phyloP scores from a whole-genome alignment of 2,113 vertebrate species.

The Crotalus helleri region DNA sequence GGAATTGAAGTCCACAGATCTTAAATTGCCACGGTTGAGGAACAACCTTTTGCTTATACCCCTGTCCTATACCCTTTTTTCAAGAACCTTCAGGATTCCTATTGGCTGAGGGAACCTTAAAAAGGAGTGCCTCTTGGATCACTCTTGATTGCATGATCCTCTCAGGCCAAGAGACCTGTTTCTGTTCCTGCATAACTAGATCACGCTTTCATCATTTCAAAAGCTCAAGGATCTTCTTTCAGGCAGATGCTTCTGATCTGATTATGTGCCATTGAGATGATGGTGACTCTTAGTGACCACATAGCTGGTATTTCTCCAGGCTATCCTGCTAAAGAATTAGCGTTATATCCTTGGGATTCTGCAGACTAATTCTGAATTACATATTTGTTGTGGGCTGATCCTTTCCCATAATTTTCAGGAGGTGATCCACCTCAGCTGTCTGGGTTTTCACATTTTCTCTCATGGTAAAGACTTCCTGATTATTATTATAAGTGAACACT shows the following conservation, averaged over 20 bases:
- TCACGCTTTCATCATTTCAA: neutral
- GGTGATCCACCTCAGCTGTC: neutral
- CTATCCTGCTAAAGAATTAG: neutral
- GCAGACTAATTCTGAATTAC: neutral
- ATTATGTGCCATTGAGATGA: neutral
- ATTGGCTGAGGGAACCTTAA: neutral
- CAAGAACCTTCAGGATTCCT: neutral
- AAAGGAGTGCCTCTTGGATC: neutral
- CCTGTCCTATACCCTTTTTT: neutral
- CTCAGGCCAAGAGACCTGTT: neutral
- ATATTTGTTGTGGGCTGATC: neutral
- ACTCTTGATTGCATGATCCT: no score
- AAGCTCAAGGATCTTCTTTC: neutral
- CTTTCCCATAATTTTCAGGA: neutral
- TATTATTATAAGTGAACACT: neutral
- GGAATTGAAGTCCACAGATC: neutral
- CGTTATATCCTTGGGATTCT: neutral
- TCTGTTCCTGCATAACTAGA: neutral
- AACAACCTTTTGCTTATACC: neutral
- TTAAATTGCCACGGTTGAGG: neutral
- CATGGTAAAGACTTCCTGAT: neutral
- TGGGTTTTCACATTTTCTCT: neutral
- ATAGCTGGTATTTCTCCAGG: neutral
- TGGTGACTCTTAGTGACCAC: neutral
- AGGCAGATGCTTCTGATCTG: neutral